Evolutionary conservation across 2,888 invertebrate species (phyloP).

Genomic region (Eristalis tenax): DNA sequence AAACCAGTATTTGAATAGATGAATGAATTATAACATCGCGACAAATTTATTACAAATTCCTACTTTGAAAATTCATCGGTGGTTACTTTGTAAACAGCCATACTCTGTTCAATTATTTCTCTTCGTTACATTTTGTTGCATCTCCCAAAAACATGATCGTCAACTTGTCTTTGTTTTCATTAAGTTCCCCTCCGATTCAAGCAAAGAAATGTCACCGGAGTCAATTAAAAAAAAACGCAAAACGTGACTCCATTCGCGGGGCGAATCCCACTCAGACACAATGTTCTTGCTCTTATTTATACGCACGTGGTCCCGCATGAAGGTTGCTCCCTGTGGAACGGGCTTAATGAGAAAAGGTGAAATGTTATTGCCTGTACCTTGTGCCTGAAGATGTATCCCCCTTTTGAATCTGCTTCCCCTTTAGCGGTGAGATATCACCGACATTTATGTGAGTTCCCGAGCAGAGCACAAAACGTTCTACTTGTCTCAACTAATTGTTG

Average conservation of each 20-base stretch:
- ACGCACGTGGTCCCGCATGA: not conserved
- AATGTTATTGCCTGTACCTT: not conserved
- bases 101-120: not conserved
- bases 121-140: not conserved
- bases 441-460: slow-evolving; percentile 77
- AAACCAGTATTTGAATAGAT: too few species aligned
- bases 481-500: slow-evolving; percentile 78
- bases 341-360: slow-evolving; percentile 21
- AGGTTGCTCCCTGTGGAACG: not conserved
- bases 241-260: not conserved
- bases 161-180: not conserved
- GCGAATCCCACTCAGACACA: not conserved
- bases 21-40: too few species aligned
- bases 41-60: too few species aligned
- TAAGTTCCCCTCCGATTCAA: not conserved
- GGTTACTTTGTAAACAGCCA: too few species aligned
- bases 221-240: not conserved
- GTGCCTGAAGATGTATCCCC: not conserved
- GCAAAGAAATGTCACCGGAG: not conserved
- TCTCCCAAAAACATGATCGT: not conserved
- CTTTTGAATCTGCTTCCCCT: not conserved
- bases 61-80: too few species aligned
- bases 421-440: slow-evolving; percentile 76
- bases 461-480: slow-evolving; percentile 80
- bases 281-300: not conserved